phyloP scores from a whole-genome alignment of 1,140 invertebrate species.

The Papilio helenus region DNA sequence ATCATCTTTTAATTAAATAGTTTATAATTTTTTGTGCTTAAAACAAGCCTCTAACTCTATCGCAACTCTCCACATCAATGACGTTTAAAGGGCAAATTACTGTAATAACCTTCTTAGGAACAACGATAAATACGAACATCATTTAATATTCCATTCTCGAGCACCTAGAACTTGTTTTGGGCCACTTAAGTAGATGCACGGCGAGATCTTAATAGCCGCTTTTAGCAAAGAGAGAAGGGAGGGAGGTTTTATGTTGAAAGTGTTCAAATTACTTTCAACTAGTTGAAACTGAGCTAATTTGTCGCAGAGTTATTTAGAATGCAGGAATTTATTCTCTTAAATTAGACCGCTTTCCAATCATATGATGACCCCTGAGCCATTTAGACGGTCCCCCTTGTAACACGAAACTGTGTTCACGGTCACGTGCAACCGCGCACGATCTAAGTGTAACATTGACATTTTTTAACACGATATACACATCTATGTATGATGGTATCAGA shows the following conservation, averaged over 20 bases:
- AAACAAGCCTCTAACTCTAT: too few species aligned
- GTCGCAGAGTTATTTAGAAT: background rate
- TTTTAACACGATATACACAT: background rate
- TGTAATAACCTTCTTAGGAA: background rate
- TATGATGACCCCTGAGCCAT: background rate
- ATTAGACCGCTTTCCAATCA: background rate
- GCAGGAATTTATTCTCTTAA: background rate
- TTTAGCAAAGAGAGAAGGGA: conserved; percentile 5
- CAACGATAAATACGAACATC: background rate
- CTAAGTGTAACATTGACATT: background rate
- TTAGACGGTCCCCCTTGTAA: conserved; percentile 14
- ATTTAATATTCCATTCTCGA: conserved; percentile 34
- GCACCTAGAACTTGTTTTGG: conserved; percentile 20
- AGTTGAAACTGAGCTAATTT: background rate
- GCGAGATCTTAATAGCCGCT: conserved; percentile 30
- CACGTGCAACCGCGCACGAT: background rate
- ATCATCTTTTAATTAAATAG: too few species aligned
- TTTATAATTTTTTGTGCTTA: too few species aligned
- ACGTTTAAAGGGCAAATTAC: background rate
- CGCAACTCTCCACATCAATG: background rate
- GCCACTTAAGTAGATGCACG: conserved; percentile 31
- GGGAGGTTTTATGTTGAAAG: background rate
- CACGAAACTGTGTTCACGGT: conserved; percentile 4
- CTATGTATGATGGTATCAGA: background rate
- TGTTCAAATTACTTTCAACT: conserved; percentile 19